Base-by-base conservation (phyloP, 2,113 vertebrate genomes). In the Pangasianodon hypophthalmus region DNA sequence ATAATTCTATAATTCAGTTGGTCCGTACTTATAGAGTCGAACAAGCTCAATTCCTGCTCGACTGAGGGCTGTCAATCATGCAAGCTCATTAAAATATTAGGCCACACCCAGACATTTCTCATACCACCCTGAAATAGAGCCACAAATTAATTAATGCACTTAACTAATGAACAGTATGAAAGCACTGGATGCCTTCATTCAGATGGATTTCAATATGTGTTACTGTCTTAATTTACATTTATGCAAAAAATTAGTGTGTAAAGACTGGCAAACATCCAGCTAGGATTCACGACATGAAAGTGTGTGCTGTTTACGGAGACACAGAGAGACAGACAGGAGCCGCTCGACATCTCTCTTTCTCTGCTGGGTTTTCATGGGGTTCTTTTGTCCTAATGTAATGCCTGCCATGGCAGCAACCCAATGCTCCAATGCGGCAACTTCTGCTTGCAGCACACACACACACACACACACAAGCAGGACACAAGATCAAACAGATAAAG, bases 341-440 rank as follows among this genome's bases (percentile, higher is more conserved):
- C 26, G 64, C 62, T 85, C 44, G 32, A 24, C 84, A 62, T 48
- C 75, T 44, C n/a, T 41, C 13, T 79, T 75, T 21, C 32, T 82
- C 69, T 73, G 50, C 24, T 87, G 54, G 50, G 77, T 84, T 89
- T 89, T 80, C 88, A 81, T 41, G 26, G 86, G 89, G 79, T 41
- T 90, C 88, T 90, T 90, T 91, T 87, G 69, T 90, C 21, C 52
- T 21, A 11, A 77, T 79, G 52, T 73, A 83, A 82, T 84, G 87
- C 79, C 79, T 85, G 54, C 13, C 64, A 50, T 71, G 69, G 69
- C 69, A 37, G 71, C 18, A 75, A 44, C 71, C 37, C 71, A 75
- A 24, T 24, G 2, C 19, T 21, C 37, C 37, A 75, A 75, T 75
- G 41, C 24, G 7, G 37, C 37, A 80, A 64, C 46, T 41, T 79